These are phyloP conservation scores for Conomelus anceps DNA, from an alignment of 2,888 invertebrate species.

Conservation along the genomic window DNA sequence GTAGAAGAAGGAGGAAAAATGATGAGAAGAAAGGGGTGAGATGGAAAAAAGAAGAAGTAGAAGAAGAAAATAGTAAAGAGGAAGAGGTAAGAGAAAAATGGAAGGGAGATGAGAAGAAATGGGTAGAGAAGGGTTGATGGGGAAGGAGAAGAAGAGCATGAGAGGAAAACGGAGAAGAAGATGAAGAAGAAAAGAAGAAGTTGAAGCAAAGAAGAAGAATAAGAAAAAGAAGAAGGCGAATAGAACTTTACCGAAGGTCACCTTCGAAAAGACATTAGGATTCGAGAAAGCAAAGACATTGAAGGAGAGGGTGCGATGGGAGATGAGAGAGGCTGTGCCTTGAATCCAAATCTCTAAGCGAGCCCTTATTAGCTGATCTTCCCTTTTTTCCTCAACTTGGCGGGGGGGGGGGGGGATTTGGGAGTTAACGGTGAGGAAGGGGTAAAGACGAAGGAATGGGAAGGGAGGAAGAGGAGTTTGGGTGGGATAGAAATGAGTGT, in stretches of 20 bases:
- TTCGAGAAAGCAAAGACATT: background rate
- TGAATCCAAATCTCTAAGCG: background rate
- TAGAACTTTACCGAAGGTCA: background rate
- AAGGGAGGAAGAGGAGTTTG: background rate
- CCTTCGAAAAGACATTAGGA: background rate
- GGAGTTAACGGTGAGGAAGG: background rate
- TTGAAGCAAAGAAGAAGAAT: too few species aligned
- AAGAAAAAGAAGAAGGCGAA: background rate
- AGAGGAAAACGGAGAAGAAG: background rate
- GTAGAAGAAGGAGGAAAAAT: too few species aligned
- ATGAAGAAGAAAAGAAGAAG: too few species aligned
- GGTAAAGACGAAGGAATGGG: background rate
- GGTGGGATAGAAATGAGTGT: background rate
- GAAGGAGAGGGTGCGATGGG: background rate
- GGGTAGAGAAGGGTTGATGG: too few species aligned
- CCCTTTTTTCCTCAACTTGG: background rate
- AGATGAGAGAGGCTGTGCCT: background rate
- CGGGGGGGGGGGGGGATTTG: background rate
- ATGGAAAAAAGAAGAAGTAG: too few species aligned
- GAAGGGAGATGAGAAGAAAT: too few species aligned
- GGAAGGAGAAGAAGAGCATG: background rate
- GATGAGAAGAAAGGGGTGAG: too few species aligned
- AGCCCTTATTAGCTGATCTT: background rate
- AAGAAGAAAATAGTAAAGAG: background rate
- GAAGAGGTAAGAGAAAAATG: background rate